Evolutionary conservation across 1,140 invertebrate species (phyloP).

Genomic region (Hestina assimilis): DNA sequence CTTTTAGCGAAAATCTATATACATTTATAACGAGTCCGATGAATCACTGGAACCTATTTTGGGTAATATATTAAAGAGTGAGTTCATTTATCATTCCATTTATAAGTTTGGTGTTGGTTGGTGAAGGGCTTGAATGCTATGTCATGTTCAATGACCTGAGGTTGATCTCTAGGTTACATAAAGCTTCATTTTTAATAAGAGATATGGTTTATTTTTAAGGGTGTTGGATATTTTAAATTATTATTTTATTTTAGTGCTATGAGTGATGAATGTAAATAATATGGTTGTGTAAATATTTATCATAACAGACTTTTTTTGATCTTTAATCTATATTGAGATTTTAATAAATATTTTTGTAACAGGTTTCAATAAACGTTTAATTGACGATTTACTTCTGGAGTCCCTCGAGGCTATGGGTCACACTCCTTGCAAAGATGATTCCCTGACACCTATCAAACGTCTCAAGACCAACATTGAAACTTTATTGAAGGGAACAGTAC

Average conservation of each 20-base stretch:
- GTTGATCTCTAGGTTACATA: background rate
- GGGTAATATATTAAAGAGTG: slow-evolving; percentile 60
- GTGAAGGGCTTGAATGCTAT: slow-evolving; percentile 40
- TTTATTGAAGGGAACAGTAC: slow-evolving; percentile 89
- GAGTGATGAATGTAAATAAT: too few relatives aligned
- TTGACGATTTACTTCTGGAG: slow-evolving; percentile 89
- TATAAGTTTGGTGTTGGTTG: slow-evolving; percentile 61
- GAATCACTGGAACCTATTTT: slow-evolving; percentile 37
- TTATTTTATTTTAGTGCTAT: background rate
- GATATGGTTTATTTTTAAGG: background rate
- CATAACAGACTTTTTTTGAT: background rate
- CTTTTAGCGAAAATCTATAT: slow-evolving; percentile 54
- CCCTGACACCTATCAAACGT: slow-evolving; percentile 79
- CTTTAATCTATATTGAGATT: background rate
- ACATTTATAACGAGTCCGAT: slow-evolving; percentile 41
- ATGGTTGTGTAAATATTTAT: background rate
- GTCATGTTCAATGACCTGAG: slow-evolving; percentile 7
- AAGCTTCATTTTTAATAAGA: background rate
- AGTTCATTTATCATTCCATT: slow-evolving; percentile 69
- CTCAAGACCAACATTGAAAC: slow-evolving; percentile 86
- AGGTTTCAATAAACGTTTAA: slow-evolving; percentile 86
- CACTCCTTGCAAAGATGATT: slow-evolving; percentile 79
- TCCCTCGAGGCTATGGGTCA: slow-evolving; percentile 87
- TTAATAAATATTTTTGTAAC: slow-evolving; percentile 28
- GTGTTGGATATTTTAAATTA: background rate